A percentile compares a stretch with the other conserved stretches of the same genome.
Evolutionary conservation across 2,797 vertebrate genomes (phyloP).

Genomic region (Odontamblyopus lacepedii): DNA sequence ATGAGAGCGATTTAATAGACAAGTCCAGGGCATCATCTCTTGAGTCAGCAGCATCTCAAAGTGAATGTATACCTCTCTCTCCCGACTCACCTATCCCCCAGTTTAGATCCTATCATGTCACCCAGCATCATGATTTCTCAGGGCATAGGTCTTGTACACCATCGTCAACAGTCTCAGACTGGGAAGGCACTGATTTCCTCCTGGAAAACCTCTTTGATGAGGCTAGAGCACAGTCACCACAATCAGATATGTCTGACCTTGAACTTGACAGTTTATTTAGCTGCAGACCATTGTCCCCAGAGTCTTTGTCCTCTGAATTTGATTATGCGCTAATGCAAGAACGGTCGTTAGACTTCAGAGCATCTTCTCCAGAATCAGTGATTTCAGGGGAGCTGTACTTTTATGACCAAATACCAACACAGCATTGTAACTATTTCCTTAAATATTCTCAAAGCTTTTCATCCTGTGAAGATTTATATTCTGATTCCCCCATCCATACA

Average conservation of each 20-base stretch:
- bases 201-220: conserved; percentile 30
- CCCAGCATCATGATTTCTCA: neutral
- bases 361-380: conserved; percentile 23
- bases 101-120: neutral
- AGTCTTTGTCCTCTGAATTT: conserved; percentile 36
- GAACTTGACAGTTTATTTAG: conserved; percentile 17
- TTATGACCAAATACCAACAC: neutral
- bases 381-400: neutral
- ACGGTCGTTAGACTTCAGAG: conserved; percentile 28
- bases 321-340: conserved; percentile 7
- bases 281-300: conserved; percentile 28
- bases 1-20: neutral
- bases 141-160: conserved; percentile 22
- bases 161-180: conserved; percentile 36
- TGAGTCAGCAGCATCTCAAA: neutral
- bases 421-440: conserved; percentile 10
- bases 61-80: conserved; percentile 24
- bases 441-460: neutral
- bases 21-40: neutral
- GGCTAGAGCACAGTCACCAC: conserved; percentile 25
- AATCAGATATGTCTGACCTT: conserved; percentile 33
- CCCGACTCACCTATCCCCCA: conserved; percentile 46
- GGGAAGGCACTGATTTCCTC: conserved; percentile 37
- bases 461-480: neutral
- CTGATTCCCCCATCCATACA: neutral